Base-by-base conservation (phyloP, 2,888 invertebrate species). In the Ctenicera cuprea region DNA sequence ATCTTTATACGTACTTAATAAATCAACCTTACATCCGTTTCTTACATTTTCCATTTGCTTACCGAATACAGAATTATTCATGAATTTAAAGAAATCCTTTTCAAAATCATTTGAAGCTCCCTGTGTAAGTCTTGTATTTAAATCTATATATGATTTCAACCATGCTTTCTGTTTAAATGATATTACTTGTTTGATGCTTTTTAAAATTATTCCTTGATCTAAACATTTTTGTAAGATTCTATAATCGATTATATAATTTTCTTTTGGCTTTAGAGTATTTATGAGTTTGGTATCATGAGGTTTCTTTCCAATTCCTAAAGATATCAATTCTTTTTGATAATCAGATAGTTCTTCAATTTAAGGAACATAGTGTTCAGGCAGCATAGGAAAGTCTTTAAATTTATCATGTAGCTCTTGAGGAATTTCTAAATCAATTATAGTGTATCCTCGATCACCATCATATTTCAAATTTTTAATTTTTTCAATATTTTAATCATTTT, bases 351-450 rank as follows among this genome's bases (percentile, higher is more conserved):
- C n/a, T n/a, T n/a, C n/a, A n/a, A n/a, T n/a, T n/a, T n/a, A n/a
- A 22, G 52, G 26, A 18, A 18, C 9, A 18, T 48, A 48, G 48
- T 48, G 20, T 48, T 48, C 48, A 18, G 48, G 20, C 18, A 18
- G 18, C 48, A 48, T 48, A 18, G 48, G 18, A 48, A 18, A 48
- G 48, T 48, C 48, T 52, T 26, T 26, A 52, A 22, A 48, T 48
- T 48, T 52, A 52, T 52, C 4, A 12, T 52, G 52, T 52, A 22
- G 26, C n/a, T 52, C 52, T 52, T 12, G 22, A 12, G 52, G 52
- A 52, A 52, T 26, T 7, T 52, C n/a, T n/a, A 52, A 52, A 52
- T 52, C 43, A 45, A 45, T 7, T 45, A 45, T 14, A 45, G 38
- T 38, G 11, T 38, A 38, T 38, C 38, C 38, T 38, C n/a, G 9